Evolutionary conservation across 2,888 invertebrate species (phyloP).

Genomic region (Tetrapedia diversipes): DNA sequence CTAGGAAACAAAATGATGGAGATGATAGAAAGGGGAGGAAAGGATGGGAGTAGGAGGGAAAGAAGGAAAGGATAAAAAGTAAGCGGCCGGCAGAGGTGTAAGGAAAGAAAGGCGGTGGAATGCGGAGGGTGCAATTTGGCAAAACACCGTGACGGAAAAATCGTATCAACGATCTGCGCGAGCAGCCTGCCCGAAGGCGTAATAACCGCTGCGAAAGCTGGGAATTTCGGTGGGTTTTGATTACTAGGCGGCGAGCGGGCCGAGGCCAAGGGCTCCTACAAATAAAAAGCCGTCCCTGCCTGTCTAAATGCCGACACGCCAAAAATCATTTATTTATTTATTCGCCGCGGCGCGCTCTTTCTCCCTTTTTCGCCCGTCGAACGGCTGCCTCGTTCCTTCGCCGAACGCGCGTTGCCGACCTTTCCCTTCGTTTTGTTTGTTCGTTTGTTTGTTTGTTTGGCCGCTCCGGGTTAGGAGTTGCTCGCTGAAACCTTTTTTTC

Average conservation of each 20-base stretch:
- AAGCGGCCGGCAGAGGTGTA: constrained; percentile 30
- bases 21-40: not conserved
- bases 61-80: not conserved
- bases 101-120: constrained; percentile 46
- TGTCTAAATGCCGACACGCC: constrained; percentile 58
- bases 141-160: constrained; percentile 61
- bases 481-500: not conserved
- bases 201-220: constrained; percentile 61
- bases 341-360: constrained; percentile 25
- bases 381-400: not conserved
- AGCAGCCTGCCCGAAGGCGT: constrained; percentile 53
- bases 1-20: not conserved
- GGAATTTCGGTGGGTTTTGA: constrained; percentile 62
- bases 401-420: not conserved
- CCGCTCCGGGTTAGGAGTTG: too few species aligned
- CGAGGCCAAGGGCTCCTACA: constrained; percentile 53
- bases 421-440: constrained; percentile 5
- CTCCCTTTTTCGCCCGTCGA: not conserved
- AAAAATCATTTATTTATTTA: constrained; percentile 61
- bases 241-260: constrained; percentile 58
- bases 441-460: constrained; percentile 4
- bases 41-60: not conserved
- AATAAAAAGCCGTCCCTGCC: constrained; percentile 58
- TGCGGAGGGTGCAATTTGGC: constrained; percentile 57
- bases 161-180: constrained; percentile 59